Conservation (phyloP, 1,140 invertebrate species). For the Mactra quadrangularis region DNA sequence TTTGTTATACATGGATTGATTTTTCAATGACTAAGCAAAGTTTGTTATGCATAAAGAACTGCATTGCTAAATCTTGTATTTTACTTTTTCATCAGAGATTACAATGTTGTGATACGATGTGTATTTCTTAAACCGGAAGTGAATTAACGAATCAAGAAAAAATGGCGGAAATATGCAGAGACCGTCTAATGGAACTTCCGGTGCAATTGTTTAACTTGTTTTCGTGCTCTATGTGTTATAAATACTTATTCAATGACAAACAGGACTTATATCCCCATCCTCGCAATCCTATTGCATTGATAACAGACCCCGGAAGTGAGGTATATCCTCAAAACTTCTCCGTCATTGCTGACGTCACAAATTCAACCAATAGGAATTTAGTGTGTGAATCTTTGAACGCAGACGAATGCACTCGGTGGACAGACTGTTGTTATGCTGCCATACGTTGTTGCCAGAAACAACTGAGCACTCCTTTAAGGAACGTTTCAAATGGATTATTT, state of each 20-base stretch:
- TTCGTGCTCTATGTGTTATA: conserved; percentile 66
- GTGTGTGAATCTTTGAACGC: conserved; percentile 59
- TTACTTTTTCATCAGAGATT: no score
- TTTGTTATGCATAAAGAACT: no score
- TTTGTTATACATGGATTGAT: no score
- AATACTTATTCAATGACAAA: conserved; percentile 52
- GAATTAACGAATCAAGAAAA: neutral
- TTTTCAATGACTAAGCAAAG: no score
- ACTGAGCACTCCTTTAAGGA: conserved; percentile 3
- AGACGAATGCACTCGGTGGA: conserved; percentile 64
- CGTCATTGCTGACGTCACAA: conserved; percentile 57
- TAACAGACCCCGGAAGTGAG: conserved; percentile 20
- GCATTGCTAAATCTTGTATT: no score
- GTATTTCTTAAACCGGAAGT: no score
- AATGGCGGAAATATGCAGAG: conserved; percentile 49
- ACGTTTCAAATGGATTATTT: conserved; percentile 10
- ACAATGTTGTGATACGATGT: no score
- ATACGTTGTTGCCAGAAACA: conserved; percentile 64
- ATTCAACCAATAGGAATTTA: conserved; percentile 7
- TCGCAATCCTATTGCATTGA: conserved; percentile 9
- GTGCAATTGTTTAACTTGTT: conserved; percentile 53
- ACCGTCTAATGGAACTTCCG: conserved; percentile 35
- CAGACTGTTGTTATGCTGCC: conserved; percentile 64
- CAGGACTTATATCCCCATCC: conserved; percentile 22
- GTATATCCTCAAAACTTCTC: conserved; percentile 33